Percentiles rank a stretch among this genome's conserved stretches.
These are phyloP conservation scores for Petrocephalus microphthalmus DNA, from an alignment of 2,113 vertebrate species.

Conservation along the genomic window DNA sequence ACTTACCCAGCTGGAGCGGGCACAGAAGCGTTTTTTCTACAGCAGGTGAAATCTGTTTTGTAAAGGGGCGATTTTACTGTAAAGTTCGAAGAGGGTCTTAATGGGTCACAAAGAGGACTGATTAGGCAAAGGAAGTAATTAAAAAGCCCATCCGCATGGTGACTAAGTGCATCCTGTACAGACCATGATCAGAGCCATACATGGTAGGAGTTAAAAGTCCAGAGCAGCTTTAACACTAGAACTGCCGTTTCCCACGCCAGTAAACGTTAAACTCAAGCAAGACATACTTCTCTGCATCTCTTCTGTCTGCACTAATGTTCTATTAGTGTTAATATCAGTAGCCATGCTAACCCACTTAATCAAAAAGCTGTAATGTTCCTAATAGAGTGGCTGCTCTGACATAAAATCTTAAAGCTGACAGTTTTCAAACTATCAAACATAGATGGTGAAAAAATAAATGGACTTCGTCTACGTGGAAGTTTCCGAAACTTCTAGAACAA, in stretches of 20 bases:
- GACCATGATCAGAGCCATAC: not conserved
- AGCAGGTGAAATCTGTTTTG: not conserved
- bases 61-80: not conserved
- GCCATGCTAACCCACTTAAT: not conserved
- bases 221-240: not conserved
- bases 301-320: not conserved
- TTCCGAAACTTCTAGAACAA: not conserved
- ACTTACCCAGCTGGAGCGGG: not conserved
- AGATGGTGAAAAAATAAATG: not conserved
- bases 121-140: not conserved
- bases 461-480: not conserved
- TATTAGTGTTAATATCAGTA: not conserved
- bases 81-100: not conserved
- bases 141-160: not conserved
- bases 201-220: not conserved
- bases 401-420: not conserved
- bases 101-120: not conserved
- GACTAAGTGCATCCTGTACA: not conserved
- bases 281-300: not conserved
- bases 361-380: not conserved
- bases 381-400: not conserved
- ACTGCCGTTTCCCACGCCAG: not conserved
- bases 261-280: not conserved
- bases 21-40: not conserved
- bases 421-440: not conserved